Evolutionary conservation across 2,888 invertebrate species (phyloP), one percentile per base, ranked within the genome.

Genomic region (Neelides folsomi): DNA sequence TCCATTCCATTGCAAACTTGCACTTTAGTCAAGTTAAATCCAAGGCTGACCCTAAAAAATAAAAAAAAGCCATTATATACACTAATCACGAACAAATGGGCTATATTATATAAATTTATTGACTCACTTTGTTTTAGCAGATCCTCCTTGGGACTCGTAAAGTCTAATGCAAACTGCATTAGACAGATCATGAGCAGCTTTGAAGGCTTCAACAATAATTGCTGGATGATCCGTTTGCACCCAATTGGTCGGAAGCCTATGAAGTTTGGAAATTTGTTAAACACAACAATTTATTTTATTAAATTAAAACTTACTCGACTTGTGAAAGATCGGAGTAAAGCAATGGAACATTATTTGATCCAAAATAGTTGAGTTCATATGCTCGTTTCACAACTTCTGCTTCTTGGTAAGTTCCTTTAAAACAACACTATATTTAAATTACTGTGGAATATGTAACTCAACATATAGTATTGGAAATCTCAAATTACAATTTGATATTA

Each of bases 371-470:
- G 39, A 74, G 63, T 49, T 69, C 66, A 56, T 71, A 70, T 4
- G 72, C 71, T 39, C 66, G 64, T 46, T 69, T 67, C 37, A 72
- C 70, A 10, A 72, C 71, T 34, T 70, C 70, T 27, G 71, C 68
- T 27, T 67, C 64, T 54, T 73, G 72, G 49, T 71, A 67, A 15
- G 66, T 65, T 34, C 70, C 71, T 71, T 57, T 2, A 62, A 52
- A 45, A 49, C 40, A 49, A 20, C 5, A 50, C 7, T 8, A 43
- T 6, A n/a, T 13, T 43, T 13, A 10, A 16, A 18, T 6, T 8
- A 18, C 5, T 43, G 10, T 18, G 7, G 8, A 10, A 7, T 43
- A 7, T 6, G 7, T 9, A 16, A 43, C 7, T 9, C 43, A 10
- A 43, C 8, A 16, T 43, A 8, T 9, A 6, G 15, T 3, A 41